Conservation (phyloP, 2,888 invertebrate species). For the Ectemnius cavifrons region DNA sequence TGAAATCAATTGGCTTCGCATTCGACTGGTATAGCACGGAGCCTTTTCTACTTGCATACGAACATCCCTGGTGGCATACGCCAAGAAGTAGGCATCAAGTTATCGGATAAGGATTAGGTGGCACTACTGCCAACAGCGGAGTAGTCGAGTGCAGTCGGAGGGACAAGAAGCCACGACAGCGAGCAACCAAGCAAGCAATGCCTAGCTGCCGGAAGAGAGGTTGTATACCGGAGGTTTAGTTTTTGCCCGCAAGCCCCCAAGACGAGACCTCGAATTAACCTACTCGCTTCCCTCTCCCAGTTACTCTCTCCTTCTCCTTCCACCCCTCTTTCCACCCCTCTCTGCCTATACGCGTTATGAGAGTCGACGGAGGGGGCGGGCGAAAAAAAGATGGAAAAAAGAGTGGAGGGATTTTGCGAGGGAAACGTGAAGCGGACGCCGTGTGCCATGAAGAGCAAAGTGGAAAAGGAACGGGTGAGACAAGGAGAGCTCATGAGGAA, state of each 20-base stretch:
- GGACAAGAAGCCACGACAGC: constrained; percentile 24
- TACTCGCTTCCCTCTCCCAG: constrained; percentile 10
- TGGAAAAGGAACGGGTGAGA: constrained; percentile 35
- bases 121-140: constrained; percentile 29
- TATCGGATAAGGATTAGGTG: constrained; percentile 70
- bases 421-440: constrained; percentile 8
- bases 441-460: neutral
- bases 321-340: too few species aligned
- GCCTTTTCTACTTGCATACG: too few species aligned
- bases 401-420: constrained; percentile 29
- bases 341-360: neutral
- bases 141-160: constrained; percentile 43
- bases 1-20: too few species aligned
- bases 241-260: constrained; percentile 44
- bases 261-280: constrained; percentile 53
- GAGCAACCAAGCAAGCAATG: too few species aligned
- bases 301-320: too few species aligned
- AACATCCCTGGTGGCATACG: constrained; percentile 45
- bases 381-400: neutral
- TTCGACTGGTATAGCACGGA: too few species aligned
- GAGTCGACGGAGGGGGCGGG: constrained; percentile 16
- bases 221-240: constrained; percentile 20
- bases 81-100: constrained; percentile 59
- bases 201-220: too few species aligned
- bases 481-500: constrained; percentile 40